Conservation (phyloP, 92 coral and sea anemone genomes). For the Epizoanthus ramosus region DNA sequence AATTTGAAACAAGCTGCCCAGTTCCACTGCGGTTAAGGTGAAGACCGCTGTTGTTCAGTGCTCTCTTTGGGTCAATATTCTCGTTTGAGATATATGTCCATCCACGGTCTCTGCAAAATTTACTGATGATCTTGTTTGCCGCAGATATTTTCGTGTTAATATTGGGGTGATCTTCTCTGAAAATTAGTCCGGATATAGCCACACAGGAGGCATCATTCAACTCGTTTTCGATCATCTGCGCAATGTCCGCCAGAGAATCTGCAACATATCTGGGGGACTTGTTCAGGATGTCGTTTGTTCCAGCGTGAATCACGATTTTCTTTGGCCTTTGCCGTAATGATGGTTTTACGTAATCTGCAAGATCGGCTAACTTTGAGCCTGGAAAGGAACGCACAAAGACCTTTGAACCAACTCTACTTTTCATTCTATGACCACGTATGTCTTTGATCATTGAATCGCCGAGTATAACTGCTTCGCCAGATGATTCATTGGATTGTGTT, state of each 20-base stretch:
- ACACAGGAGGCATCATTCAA: too few species aligned
- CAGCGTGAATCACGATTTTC: slow-evolving; percentile 27
- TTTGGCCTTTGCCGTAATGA: slow-evolving; percentile 25
- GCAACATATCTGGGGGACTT: slow-evolving; percentile 34
- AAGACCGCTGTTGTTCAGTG: background rate
- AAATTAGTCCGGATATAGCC: too few species aligned
- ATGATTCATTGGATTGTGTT: slow-evolving; percentile 17
- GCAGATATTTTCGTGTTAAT: too few species aligned
- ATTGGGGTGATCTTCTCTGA: too few species aligned
- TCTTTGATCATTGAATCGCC: too few species aligned
- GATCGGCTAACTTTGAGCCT: slow-evolving; percentile 24
- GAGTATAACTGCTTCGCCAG: background rate
- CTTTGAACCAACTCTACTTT: slow-evolving; percentile 33
- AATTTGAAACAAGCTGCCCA: background rate
- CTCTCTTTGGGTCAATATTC: background rate
- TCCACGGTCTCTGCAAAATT: background rate
- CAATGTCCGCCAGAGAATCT: slow-evolving; percentile 19
- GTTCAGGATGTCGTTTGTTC: slow-evolving; percentile 26
- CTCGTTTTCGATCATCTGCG: slow-evolving; percentile 18
- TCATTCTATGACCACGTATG: slow-evolving; percentile 29
- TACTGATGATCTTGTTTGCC: too few species aligned
- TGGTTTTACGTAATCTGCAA: slow-evolving; percentile 35
- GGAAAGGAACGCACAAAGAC: slow-evolving; percentile 37
- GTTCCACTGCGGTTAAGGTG: slow-evolving; percentile 9
- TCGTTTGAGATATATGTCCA: background rate